Base-by-base conservation (phyloP, 64 coral and sea anemone species). In the Stylophora pistillata region DNA sequence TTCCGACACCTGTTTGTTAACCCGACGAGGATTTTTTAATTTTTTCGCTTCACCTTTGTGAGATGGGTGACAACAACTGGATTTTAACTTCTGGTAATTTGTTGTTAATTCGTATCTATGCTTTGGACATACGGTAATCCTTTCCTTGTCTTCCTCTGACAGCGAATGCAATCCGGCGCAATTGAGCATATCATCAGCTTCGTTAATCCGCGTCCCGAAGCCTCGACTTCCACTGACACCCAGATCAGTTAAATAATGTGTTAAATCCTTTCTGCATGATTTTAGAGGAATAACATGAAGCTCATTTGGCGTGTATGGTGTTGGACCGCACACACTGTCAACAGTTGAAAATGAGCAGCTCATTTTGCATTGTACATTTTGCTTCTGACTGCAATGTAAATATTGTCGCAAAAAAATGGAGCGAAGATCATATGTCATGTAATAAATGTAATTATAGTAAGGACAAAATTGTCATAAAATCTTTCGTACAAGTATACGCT, bases 131-230 rank as follows among this genome's bases (percentile, higher is more conserved):
- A 76, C 73, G 37, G 31, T 76, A 53, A 76, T 76, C 73, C 73
- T 76, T 76, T 76, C 73, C 73, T 37, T 60, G 58, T 60, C 58
- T 76, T 47, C 73, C 34, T 76, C 73, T 76, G 73, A 76, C 23
- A 76, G 73, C 53, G 41, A 76, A 76, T 76, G 73, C 73, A 76
- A 76, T 76, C 32, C 73, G 73, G 73, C 73, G 73, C 73, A 37
- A 76, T 76, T 76, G 73, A 76, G 73, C 41, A 76, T 76, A 76
- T 52, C 73, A 53, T 76, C 73, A 76, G 73, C 73, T 16, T 76
- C 73, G 73, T 76, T 76, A 76, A 76, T 76, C 32, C 32, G 37
- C 20, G 73, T 76, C 73, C 73, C 73, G 32, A 76, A 20, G 73
- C 73, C 73, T 76, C 73, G 73, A 76, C 73, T 76, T 76, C n/a